These are phyloP conservation scores for Halcyon chelicuti DNA, from an alignment of 2,797 vertebrate species.

Conservation along the genomic window DNA sequence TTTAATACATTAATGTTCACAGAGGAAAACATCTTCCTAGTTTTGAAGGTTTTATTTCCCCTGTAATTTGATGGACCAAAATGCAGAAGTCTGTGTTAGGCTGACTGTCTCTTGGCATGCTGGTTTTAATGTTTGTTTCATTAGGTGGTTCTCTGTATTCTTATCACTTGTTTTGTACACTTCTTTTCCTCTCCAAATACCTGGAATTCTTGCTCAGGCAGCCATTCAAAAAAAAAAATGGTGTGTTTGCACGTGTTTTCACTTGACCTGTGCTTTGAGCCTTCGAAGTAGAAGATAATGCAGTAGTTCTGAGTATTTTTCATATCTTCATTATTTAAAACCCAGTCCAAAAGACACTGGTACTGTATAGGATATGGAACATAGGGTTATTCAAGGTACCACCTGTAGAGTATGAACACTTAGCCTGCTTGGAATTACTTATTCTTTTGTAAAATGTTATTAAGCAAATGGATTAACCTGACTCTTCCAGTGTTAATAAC, in stretches of 20 bases:
- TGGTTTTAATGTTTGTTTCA: not conserved
- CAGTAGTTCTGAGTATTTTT: not conserved
- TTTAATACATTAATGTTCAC: accelerated
- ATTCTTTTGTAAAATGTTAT: not conserved
- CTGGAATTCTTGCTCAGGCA: not conserved
- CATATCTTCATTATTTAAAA: not conserved
- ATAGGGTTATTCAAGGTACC: not conserved
- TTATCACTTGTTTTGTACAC: not conserved
- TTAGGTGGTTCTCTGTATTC: not conserved
- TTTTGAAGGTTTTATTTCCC: not conserved
- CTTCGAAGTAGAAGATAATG: not conserved
- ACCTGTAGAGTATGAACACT: not conserved
- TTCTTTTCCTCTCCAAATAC: not conserved
- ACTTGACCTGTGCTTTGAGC: not conserved
- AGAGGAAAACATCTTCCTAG: not conserved
- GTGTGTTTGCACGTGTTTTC: accelerated
- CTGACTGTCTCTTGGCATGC: not conserved
- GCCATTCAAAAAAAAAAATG: not conserved
- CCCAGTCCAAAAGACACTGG: not conserved
- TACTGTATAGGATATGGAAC: not conserved
- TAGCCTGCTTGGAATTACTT: not conserved
- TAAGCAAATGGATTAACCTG: not conserved
- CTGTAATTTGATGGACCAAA: not conserved
- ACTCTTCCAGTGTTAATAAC: not conserved
- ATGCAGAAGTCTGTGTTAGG: not conserved